Conservation (phyloP, 1,140 invertebrate species). For the Pseudomyrmex pallidus region DNA sequence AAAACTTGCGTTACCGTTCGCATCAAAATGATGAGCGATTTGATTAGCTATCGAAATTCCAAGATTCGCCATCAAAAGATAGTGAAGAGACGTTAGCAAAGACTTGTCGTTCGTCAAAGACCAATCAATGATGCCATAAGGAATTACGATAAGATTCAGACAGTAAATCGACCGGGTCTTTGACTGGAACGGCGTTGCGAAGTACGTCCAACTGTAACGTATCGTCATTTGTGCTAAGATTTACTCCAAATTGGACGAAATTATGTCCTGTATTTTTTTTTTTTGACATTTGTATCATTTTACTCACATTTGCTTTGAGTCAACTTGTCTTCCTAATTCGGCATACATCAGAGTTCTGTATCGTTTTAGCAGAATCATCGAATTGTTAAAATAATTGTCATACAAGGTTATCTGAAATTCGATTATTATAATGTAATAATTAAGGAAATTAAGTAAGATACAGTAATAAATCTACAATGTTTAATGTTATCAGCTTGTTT, state of each 20-base stretch:
- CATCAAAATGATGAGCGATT: slow-evolving; percentile 76
- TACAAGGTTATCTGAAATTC: slow-evolving; percentile 62
- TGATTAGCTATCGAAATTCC: slow-evolving; percentile 75
- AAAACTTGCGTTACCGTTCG: slow-evolving; percentile 68
- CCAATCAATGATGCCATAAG: slow-evolving; percentile 74
- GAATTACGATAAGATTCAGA: slow-evolving; percentile 72
- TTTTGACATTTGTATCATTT: neutral
- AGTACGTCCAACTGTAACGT: slow-evolving; percentile 73
- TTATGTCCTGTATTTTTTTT: neutral
- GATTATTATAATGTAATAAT: neutral
- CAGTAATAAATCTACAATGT: neutral
- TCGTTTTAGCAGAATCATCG: slow-evolving; percentile 66
- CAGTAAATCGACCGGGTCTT: slow-evolving; percentile 60
- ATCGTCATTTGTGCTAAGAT: neutral
- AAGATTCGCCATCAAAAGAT: slow-evolving; percentile 68
- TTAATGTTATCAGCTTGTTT: neutral
- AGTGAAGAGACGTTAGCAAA: slow-evolving; percentile 54
- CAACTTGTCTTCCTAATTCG: slow-evolving; percentile 49
- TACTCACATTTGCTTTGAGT: slow-evolving; percentile 68
- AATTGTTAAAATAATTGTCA: slow-evolving; percentile 72
- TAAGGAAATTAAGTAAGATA: neutral
- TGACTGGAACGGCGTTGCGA: slow-evolving; percentile 72
- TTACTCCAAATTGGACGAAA: no score
- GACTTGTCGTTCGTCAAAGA: slow-evolving; percentile 39
- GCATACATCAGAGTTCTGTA: slow-evolving; percentile 69